Percentiles rank a stretch among this genome's conserved stretches.
Evolutionary conservation across 2,888 invertebrate genomes (phyloP).

Genomic region (Galeruca laticollis): DNA sequence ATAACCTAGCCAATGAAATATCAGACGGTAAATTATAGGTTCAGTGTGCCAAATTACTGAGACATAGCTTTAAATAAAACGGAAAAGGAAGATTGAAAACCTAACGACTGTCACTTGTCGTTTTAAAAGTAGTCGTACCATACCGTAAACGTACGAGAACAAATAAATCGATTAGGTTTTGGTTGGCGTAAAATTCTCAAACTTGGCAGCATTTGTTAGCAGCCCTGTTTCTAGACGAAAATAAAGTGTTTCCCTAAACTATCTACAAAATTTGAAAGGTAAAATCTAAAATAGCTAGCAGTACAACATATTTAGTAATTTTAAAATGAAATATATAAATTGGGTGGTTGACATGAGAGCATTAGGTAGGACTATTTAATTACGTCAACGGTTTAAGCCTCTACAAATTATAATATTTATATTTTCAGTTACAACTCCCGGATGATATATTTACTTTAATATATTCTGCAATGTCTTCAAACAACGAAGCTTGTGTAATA

Average conservation of each 20-base stretch:
- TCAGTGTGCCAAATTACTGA: not conserved
- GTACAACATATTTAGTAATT: constrained; percentile 15
- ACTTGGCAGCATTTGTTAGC: constrained; percentile 68
- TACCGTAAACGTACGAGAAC: constrained; percentile 18
- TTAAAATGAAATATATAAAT: constrained; percentile 23
- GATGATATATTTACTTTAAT: constrained; percentile 12
- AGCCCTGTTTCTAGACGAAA: constrained; percentile 65
- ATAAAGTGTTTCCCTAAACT: constrained; percentile 67
- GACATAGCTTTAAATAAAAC: constrained; percentile 1
- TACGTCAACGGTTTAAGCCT: constrained; percentile 13
- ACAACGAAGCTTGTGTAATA: constrained; percentile 70
- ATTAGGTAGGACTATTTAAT: constrained; percentile 24
- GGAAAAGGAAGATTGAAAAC: constrained; percentile 13
- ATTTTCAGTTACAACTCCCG: constrained; percentile 24
- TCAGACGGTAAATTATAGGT: not conserved
- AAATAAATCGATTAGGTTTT: constrained; percentile 31
- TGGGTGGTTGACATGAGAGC: constrained; percentile 13
- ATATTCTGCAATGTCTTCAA: constrained; percentile 58
- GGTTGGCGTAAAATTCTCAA: constrained; percentile 50
- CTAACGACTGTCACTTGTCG: not conserved
- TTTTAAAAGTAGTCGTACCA: constrained; percentile 26
- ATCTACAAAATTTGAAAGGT: constrained; percentile 63
- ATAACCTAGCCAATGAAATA: not conserved
- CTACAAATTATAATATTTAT: constrained; percentile 9
- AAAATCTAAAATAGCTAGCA: constrained; percentile 35